Evolutionary conservation across 2,113 vertebrate genomes (phyloP), one percentile per base, ranked within the genome.

Genomic region (Trinectes maculatus): DNA sequence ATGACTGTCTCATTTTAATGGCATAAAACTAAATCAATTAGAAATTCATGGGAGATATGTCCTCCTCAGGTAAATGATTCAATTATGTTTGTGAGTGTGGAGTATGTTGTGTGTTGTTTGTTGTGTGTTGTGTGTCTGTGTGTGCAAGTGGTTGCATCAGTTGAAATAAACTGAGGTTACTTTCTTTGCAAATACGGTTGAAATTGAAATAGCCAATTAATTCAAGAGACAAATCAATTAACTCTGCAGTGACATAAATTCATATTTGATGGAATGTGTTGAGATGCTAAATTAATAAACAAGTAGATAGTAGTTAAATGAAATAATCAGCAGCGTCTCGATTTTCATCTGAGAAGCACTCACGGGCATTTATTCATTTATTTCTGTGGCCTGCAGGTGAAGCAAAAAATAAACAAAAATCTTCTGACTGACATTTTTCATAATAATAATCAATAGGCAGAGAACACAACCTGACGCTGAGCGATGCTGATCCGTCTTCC

Each of bases 1-100:
- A 31, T 53, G 18, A 21, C 29, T 51, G 46, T 69, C 8, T 62
- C 7, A 28, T 60, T 71, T 10, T 22, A 15, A 39, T 57, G 10
- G 39, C 33, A 29, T 57, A 57, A 72, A 54, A 24, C 64, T 2
- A 61, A 85, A 74, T 65, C 19, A 71, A 54, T 67, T 71, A 71
- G 61, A 49, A 8, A 54, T 77, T 65, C 73, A 56, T 13, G 21
- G 54, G 7, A 39, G 29, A 51, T 34, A 52, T 33, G 43, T 39
- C 6, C 2, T 74, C 33, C 16, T 22, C 19, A 2, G 36, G 55
- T 54, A 59, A 83, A 67, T 42, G 0, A 76, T 66, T 42, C 55
- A 70, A 79, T 76, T 76, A 63, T 60, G 64, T 66, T 73, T 0
- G n/a, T 59, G 79, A 81, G 83, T 66, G 71, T 71, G 60, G 71